Evolutionary conservation across 2,113 vertebrate species (phyloP), one percentile per base, ranked within the genome.

Genomic region (Anhinga rufa): DNA sequence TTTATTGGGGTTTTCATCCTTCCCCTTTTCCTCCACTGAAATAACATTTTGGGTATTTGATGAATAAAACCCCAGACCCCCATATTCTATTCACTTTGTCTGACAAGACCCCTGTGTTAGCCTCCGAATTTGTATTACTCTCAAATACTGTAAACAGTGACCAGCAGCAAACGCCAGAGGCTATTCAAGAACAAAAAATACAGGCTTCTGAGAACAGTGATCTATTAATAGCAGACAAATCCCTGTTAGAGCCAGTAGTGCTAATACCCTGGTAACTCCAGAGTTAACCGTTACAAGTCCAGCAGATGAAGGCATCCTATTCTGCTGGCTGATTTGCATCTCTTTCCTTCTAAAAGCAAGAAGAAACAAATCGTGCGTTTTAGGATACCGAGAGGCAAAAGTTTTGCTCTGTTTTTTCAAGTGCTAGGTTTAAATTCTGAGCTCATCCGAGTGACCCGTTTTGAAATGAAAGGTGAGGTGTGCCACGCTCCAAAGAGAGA

Each of bases 211-310:
- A 85, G 83, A 92, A 93, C 6, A 40, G 51, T 61, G 81, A 96
- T 87, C 98, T 98, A 98, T 98, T 98, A 98, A 98, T 98, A 98
- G 98, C 79, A 77, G 75, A 71, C 95, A 98, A 98, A 98, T 98
- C 97, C 97, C 95, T 91, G 69, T 91, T 88, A 88, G 38, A 95
- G 93, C 88, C 84, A 70, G 95, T 84, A 97, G 93, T 74, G 62
- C 80, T 98, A 97, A 98, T 97, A 96, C 96, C 66, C 84, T 79
- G 92, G 46, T 79, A 51, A 51, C 38, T 86, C 93, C 6, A 52
- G 9, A 55, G 69, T 98, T 98, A 98, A 98, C 97, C 34, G 18
- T 93, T 97, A 34, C 77, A 12, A 26, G 82, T 86, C 96, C 96
- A 95, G 91, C 72, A 69, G 71, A 68, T 34, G n/a, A 71, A 94